These are phyloP conservation scores for Gobius niger DNA, from an alignment of 2,113 vertebrate genomes.

Conservation along the genomic window DNA sequence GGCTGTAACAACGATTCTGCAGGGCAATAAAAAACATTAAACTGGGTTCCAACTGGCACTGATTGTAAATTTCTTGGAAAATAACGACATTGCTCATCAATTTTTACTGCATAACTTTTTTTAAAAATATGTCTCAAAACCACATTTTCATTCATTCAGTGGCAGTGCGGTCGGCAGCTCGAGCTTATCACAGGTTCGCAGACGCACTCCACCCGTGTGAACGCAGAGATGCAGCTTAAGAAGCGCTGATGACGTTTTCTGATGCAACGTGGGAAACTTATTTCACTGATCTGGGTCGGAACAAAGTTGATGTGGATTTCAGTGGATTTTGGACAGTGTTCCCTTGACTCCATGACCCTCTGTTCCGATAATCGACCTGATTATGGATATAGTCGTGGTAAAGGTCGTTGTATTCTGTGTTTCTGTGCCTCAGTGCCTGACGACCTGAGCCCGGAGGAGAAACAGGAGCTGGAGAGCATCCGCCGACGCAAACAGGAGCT, in stretches of 20 bases:
- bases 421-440: conserved; percentile 80
- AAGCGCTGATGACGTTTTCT: neutral
- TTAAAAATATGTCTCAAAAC: too few species aligned
- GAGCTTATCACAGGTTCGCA: neutral
- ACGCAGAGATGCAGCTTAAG: neutral
- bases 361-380: too few species aligned
- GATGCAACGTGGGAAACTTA: neutral
- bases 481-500: conserved; percentile 93
- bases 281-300: too few species aligned
- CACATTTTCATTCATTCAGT: neutral
- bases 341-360: too few species aligned
- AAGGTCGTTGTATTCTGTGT: conserved; percentile 10
- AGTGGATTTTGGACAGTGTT: conserved; percentile 14
- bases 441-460: conserved; percentile 94
- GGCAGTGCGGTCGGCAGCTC: neutral
- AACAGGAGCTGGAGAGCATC: conserved; percentile 93
- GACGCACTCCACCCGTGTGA: neutral
- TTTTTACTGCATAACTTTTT: too few species aligned
- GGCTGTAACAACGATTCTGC: too few species aligned
- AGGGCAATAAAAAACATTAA: too few species aligned
- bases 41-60: too few species aligned
- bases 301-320: conserved; percentile 8
- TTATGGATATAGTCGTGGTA: too few species aligned
- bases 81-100: too few species aligned
- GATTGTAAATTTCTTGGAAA: too few species aligned